phyloP scores from a whole-genome alignment of 2,797 vertebrate genomes.

The Coccyzus lansbergi region DNA sequence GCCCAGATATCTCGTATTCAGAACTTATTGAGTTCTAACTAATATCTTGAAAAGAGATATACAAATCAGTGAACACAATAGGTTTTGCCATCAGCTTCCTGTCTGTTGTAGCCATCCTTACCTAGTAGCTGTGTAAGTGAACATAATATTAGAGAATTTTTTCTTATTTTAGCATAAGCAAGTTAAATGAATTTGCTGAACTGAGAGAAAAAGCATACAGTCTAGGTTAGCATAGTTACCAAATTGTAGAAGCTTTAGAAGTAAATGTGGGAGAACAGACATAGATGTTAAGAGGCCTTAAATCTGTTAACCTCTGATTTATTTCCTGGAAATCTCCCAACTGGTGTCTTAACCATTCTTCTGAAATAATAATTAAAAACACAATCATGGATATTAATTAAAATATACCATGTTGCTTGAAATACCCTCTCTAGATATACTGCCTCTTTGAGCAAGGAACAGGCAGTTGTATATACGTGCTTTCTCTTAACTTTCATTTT shows the following conservation, averaged over 20 bases:
- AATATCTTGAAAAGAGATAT: neutral
- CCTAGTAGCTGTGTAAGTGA: neutral
- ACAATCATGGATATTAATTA: neutral
- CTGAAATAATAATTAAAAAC: slow-evolving; percentile 10
- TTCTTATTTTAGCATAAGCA: neutral
- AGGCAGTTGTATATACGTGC: neutral
- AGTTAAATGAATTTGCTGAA: slow-evolving; percentile 19
- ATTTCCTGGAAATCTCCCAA: slow-evolving; percentile 22
- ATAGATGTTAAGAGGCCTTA: slow-evolving; percentile 14
- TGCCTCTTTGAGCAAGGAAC: neutral
- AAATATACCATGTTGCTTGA: neutral
- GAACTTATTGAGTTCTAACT: neutral
- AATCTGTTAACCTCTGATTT: slow-evolving; percentile 24
- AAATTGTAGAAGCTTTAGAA: neutral
- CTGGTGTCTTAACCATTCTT: neutral
- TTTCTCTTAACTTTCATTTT: neutral
- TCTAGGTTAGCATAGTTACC: neutral
- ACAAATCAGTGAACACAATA: neutral
- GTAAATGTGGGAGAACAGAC: slow-evolving; percentile 9
- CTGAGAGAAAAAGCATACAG: neutral
- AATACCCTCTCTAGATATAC: neutral
- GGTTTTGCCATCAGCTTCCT: neutral
- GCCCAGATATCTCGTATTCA: neutral
- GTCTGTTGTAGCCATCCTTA: neutral
- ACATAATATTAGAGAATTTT: neutral